These are phyloP conservation scores for human (Homo sapiens) DNA, from an alignment of 2,113 vertebrate genomes.

Conservation along the genomic window DNA sequence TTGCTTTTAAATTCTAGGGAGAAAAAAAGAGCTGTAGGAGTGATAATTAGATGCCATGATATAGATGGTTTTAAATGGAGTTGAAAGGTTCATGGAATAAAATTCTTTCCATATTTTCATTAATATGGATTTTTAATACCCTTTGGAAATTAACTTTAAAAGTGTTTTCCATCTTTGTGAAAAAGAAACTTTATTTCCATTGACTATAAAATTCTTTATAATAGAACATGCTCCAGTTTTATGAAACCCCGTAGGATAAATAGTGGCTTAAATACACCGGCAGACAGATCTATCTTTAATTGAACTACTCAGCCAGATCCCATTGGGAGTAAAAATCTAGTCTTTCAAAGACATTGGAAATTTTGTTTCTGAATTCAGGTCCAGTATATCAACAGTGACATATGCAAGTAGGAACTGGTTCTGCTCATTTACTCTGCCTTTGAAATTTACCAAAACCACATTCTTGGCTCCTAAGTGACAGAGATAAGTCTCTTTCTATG, in stretches of 20 bases:
- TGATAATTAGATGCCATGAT: constrained; percentile 71
- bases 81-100: constrained; percentile 80
- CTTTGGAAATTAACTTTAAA: constrained; percentile 73
- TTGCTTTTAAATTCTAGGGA: constrained; percentile 67
- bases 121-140: constrained; percentile 79
- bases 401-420: not conserved
- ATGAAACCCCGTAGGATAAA: not conserved
- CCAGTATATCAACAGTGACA: not conserved
- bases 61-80: constrained; percentile 70
- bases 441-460: not conserved
- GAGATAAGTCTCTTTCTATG: not conserved
- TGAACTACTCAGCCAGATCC: not conserved
- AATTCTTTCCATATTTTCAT: constrained; percentile 74
- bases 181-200: constrained; percentile 59
- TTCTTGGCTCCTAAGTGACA: not conserved
- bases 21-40: constrained; percentile 60
- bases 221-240: constrained; percentile 28
- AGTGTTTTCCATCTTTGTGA: constrained; percentile 47
- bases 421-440: not conserved
- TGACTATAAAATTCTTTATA: constrained; percentile 39
- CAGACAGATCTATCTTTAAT: not conserved
- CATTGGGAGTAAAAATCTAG: not conserved
- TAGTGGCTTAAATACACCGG: not conserved
- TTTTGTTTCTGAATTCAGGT: not conserved
- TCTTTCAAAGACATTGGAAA: not conserved